A percentile compares a stretch with the other conserved stretches of the same genome.
Evolutionary conservation across 2,797 vertebrate genomes (phyloP).

Genomic region (Sphaeramia orbicularis): DNA sequence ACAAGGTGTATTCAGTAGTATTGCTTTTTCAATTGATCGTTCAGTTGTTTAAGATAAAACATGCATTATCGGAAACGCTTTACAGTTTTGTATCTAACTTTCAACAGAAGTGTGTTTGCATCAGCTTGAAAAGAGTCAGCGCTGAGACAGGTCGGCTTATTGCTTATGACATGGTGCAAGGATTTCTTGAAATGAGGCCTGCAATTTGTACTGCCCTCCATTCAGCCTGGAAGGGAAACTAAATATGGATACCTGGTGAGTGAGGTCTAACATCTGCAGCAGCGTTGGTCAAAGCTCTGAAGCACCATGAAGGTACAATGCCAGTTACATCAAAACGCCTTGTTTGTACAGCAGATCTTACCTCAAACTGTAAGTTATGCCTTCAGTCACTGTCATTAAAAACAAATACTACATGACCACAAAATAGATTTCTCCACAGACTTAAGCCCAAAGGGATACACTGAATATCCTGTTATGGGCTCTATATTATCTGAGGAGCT

Average conservation of each 20-base stretch:
- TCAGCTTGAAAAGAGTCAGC: not conserved
- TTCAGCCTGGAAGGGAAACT: conserved; percentile 14
- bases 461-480: not conserved
- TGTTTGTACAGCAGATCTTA: conserved; percentile 1
- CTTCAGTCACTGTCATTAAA: not conserved
- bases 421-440: not conserved
- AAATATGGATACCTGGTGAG: conserved; percentile 9
- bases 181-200: conserved; percentile 2
- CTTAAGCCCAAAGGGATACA: not conserved
- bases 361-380: not conserved
- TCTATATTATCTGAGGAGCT: too few relatives aligned
- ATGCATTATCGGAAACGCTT: not conserved
- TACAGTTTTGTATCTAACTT: not conserved
- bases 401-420: too few relatives aligned
- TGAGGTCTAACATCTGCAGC: conserved; percentile 22
- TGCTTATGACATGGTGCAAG: not conserved
- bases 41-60: not conserved
- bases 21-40: not conserved
- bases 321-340: not conserved
- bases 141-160: too few relatives aligned
- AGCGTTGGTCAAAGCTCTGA: conserved; percentile 11
- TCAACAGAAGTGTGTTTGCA: conserved; percentile 1
- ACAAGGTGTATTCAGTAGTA: too few relatives aligned
- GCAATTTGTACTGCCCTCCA: conserved; percentile 2
- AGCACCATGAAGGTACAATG: not conserved